Evolutionary conservation across 30 jellyfish, hydroid and myxozoan genomes (phyloP), one percentile per base, ranked within the genome.

Genomic region (Mastigias papua): DNA sequence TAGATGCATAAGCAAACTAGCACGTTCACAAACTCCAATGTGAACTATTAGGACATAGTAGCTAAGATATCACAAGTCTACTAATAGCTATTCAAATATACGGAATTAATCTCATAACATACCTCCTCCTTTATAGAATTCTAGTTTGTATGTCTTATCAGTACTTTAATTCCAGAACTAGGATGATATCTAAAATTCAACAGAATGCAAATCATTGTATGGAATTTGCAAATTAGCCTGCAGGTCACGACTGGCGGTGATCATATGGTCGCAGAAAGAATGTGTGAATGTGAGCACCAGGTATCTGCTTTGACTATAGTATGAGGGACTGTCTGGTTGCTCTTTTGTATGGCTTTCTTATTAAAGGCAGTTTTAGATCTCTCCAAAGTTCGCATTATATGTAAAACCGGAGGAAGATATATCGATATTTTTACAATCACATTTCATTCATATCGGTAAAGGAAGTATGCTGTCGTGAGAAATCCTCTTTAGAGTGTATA

Each of bases 221-320:
- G 2, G 75, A 26, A 75, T n/a, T 48, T 50, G 32, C 23, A 62
- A 78, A 78, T 78, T 78, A 78, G 33, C 78, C 89, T 35, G 6
- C 22, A 20, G 89, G 89, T 62, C 89, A 62, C 17, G 67, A 23
- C 67, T 31, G 37, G 30, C 23, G 28, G 67, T 78, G 89, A 78
- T 58, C 89, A 60, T 34, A 57, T 54, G 78, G 78, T 58, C 86
- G 86, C 86, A 75, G 31, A 54, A 20, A 50, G 72, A 75, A 25
- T 50, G 19, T 57, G 0, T 23, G 37, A 75, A 75, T 75, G 15
- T 27, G 66, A n/a, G 33, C 86, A 75, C 86, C 86, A 26, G 86
- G n/a, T 69, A 9, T 23, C 21, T 37, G 54, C 5, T 37, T 37
- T 3, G 5, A 37, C 54, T 37, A 37, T 11, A n/a, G n/a, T n/a